Percentiles rank a stretch among this genome's conserved stretches.
phyloP scores from a whole-genome alignment of 2,113 vertebrate genomes.

The Alethe diademata region DNA sequence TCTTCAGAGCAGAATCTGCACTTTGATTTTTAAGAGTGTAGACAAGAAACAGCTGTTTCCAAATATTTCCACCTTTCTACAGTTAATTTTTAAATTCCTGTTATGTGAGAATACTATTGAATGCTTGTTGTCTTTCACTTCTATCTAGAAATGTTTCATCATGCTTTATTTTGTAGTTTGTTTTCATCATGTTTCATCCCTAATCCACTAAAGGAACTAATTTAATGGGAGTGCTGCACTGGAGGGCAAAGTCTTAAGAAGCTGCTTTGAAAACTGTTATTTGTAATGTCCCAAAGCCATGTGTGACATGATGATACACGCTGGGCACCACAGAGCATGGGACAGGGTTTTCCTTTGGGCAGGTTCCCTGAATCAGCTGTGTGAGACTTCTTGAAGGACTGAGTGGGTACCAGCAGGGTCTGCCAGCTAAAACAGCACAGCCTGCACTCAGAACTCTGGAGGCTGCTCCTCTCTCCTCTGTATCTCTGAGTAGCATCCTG shows the following conservation, averaged over 20 bases:
- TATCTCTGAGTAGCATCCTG: neutral
- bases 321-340: neutral
- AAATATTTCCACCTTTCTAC: neutral
- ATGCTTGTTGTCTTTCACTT: neutral
- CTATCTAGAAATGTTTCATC: neutral
- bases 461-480: neutral
- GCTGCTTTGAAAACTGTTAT: neutral
- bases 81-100: neutral
- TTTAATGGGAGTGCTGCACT: neutral
- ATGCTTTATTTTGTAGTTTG: neutral
- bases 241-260: neutral
- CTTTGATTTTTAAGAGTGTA: neutral
- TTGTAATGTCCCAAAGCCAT: fast-evolving
- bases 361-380: neutral
- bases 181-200: neutral
- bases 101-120: neutral
- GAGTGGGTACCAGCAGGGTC: neutral
- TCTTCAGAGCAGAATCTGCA: neutral
- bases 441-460: fast-evolving
- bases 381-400: neutral
- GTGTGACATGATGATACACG: fast-evolving
- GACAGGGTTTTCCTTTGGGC: fast-evolving
- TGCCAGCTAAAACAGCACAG: neutral
- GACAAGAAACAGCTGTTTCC: neutral
- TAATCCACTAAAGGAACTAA: neutral